phyloP scores from a whole-genome alignment of 2,797 vertebrate species.

The Peromyscus melanophrys region DNA sequence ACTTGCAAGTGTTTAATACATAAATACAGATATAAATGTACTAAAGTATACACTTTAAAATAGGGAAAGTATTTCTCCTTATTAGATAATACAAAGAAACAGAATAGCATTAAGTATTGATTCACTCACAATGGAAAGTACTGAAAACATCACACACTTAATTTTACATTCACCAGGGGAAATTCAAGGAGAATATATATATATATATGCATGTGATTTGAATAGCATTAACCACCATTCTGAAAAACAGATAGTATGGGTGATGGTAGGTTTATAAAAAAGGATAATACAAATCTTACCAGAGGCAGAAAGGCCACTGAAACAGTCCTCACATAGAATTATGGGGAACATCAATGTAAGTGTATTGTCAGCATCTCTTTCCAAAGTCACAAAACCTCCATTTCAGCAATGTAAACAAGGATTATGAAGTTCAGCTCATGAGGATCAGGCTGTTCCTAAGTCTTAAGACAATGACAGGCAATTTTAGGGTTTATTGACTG shows the following conservation, averaged over 20 bases:
- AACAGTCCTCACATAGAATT: background rate
- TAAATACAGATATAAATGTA: background rate
- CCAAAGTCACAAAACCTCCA: background rate
- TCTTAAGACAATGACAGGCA: background rate
- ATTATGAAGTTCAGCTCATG: background rate
- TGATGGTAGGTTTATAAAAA: background rate
- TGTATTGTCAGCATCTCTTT: background rate
- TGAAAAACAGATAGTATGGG: background rate
- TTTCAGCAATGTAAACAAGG: background rate
- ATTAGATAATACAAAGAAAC: conserved; percentile 40
- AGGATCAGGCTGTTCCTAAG: background rate
- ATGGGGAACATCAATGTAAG: background rate
- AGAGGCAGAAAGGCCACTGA: background rate
- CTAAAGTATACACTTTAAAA: conserved; percentile 15
- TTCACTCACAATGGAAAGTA: conserved; percentile 44
- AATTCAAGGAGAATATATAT: conserved; percentile 32
- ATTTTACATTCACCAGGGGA: conserved; percentile 44
- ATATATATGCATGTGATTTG: background rate
- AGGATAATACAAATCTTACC: background rate
- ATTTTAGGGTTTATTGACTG: background rate
- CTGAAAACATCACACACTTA: conserved; percentile 40
- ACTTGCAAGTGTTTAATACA: conserved; percentile 53
- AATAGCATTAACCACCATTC: conserved; percentile 48
- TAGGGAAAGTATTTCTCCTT: conserved; percentile 27
- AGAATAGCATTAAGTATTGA: conserved; percentile 60